Base-by-base conservation (phyloP, 2,797 vertebrate species). In the Galago senegalensis region DNA sequence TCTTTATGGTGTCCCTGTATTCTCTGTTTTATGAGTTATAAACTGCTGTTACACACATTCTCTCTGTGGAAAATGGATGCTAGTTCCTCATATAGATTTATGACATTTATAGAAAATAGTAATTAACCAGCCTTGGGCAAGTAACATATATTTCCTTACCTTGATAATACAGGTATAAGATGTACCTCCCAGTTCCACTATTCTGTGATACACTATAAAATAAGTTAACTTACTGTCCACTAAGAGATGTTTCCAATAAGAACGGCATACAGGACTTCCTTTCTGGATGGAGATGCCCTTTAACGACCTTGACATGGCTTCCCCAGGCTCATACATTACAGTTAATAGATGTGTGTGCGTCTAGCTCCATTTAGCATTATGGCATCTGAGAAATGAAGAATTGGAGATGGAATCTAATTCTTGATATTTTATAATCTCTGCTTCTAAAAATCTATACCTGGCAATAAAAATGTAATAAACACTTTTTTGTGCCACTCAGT, bases 381-480 rank as follows among this genome's bases (percentile, higher is more conserved):
- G 29, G 49, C 23, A 21, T 69, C 7, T 7, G 29, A 29, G 14
- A 31, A 53, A 89, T 56, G 7, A n/a, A 58, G 29, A 69, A 46
- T 34, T 8, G 31, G n/a, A 70, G 17, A 9, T n/a, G 12, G 27
- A 34, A 43, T 46, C 3, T 7, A 46, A 3, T 49, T 77, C 40
- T 82, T 72, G 61, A 8, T 37, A 58, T 79, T 61, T 93, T 91
- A 43, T 65, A 37, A 53, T 85, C 29, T 76, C 49, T 87, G 13
- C 31, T 72, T 96, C 65, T 25, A 76, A 93, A 95, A 86, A 83
- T 61, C 70, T 40, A 40, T 56, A 70, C 5, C 17, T 49, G 4
- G 43, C 20, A 83, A 61, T 65, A 60, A n/a, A 90, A 73, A 81
- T 65, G 67, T 40, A 76, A 65, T 49, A 49, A 69, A 46, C 17